phyloP scores from a whole-genome alignment of 2,888 invertebrate species.

The Drosophila incognita region DNA sequence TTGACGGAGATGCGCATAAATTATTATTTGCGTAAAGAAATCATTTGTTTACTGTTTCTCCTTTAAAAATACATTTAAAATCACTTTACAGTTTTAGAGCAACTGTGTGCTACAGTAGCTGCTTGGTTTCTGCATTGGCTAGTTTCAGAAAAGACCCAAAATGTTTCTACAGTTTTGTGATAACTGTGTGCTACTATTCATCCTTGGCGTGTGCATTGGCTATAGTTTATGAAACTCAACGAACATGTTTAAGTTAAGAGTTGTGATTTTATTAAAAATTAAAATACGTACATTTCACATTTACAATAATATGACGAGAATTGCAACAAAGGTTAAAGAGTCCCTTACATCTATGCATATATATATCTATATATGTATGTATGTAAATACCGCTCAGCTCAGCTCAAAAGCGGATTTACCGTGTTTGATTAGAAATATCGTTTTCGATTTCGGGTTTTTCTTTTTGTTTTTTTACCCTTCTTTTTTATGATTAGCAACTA shows the following conservation, averaged over 20 bases:
- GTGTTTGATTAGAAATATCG: constrained; percentile 57
- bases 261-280: constrained; percentile 67
- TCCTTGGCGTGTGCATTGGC: not conserved
- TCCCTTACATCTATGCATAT: constrained; percentile 32
- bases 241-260: constrained; percentile 56
- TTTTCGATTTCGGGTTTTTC: constrained; percentile 45
- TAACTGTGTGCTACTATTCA: no score
- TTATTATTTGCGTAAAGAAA: constrained; percentile 75
- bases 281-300: constrained; percentile 69
- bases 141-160: not conserved
- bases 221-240: constrained; percentile 11
- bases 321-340: constrained; percentile 75
- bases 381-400: constrained; percentile 21
- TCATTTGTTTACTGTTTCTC: constrained; percentile 62
- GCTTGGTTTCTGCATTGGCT: not conserved
- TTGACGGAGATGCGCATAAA: constrained; percentile 63
- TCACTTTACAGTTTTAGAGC: not conserved
- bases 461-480: constrained; percentile 3
- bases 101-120: not conserved
- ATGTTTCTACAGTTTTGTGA: not conserved
- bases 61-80: not conserved
- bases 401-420: constrained; percentile 32
- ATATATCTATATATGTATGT: not conserved
- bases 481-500: constrained; percentile 55
- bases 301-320: constrained; percentile 78